phyloP scores from a whole-genome alignment of 1,140 invertebrate species.

The Calosoma granatense region DNA sequence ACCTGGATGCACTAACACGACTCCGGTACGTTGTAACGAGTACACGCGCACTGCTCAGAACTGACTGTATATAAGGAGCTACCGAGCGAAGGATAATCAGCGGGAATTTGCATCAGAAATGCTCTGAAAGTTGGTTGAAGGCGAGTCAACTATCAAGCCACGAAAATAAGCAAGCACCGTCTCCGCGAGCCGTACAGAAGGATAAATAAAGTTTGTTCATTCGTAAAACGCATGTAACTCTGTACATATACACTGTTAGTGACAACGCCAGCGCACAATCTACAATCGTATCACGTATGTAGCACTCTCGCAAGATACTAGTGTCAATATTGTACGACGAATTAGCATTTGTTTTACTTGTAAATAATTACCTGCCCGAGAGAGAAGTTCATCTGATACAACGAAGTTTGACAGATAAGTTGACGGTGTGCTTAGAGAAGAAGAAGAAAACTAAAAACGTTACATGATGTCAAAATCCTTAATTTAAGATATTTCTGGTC shows the following conservation, averaged over 20 bases:
- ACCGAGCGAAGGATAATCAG: neutral
- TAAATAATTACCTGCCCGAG: no score
- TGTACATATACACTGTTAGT: neutral
- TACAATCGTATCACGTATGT: neutral
- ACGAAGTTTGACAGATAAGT: no score
- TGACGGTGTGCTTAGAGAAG: no score
- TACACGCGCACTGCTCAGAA: no score
- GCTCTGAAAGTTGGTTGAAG: neutral
- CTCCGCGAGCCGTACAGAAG: neutral
- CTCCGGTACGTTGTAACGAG: no score
- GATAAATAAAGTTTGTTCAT: conserved; percentile 7
- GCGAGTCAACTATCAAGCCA: conserved; percentile 3
- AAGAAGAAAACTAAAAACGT: no score
- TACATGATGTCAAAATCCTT: neutral
- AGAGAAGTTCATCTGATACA: no score
- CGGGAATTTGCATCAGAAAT: conserved; percentile 1
- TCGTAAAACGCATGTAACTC: conserved; percentile 17
- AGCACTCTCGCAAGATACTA: no score
- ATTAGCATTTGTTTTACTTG: no score
- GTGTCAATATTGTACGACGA: no score
- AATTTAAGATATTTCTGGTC: neutral
- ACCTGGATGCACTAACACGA: neutral
- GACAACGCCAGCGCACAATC: conserved; percentile 2
- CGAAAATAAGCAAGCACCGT: conserved; percentile 4
- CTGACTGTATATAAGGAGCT: neutral